Evolutionary conservation across 1,140 invertebrate genomes (phyloP).

Genomic region (Conopomorpha cramerella): DNA sequence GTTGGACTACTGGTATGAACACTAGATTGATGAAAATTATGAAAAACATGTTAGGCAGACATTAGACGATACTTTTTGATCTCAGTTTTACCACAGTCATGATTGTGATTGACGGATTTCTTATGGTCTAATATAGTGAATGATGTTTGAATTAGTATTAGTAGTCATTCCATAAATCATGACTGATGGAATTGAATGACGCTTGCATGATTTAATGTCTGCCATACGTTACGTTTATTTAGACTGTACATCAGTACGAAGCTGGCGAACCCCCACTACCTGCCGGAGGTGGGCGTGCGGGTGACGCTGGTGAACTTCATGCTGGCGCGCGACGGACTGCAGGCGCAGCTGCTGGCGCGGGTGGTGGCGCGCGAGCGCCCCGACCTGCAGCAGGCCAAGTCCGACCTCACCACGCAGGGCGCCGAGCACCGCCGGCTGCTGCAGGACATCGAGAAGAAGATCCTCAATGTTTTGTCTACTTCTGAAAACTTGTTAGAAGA

Average conservation of each 20-base stretch:
- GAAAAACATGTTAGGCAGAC: no score
- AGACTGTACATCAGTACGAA: conserved; percentile 96
- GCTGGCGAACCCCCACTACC: conserved; percentile 89
- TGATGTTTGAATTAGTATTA: no score
- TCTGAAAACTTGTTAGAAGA: conserved; percentile 94
- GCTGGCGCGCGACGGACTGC: conserved; percentile 87
- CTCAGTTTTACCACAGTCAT: no score
- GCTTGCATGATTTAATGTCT: no score
- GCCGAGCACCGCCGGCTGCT: conserved; percentile 90
- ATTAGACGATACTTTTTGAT: no score
- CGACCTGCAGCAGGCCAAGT: conserved; percentile 91
- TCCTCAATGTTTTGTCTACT: conserved; percentile 76
- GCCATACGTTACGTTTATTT: no score
- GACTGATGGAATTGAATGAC: no score
- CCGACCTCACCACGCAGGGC: conserved; percentile 84
- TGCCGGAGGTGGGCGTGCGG: conserved; percentile 90
- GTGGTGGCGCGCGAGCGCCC: conserved; percentile 91
- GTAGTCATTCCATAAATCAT: no score
- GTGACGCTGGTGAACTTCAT: conserved; percentile 94
- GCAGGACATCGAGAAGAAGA: conserved; percentile 95
- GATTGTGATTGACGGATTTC: no score
- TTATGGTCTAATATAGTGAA: no score
- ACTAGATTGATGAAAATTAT: no score
- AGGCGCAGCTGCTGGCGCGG: conserved; percentile 89
- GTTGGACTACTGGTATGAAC: no score